Evolutionary conservation across 2,888 invertebrate species (phyloP), one percentile per base, ranked within the genome.

Genomic region (Lasioglossum vierecki): DNA sequence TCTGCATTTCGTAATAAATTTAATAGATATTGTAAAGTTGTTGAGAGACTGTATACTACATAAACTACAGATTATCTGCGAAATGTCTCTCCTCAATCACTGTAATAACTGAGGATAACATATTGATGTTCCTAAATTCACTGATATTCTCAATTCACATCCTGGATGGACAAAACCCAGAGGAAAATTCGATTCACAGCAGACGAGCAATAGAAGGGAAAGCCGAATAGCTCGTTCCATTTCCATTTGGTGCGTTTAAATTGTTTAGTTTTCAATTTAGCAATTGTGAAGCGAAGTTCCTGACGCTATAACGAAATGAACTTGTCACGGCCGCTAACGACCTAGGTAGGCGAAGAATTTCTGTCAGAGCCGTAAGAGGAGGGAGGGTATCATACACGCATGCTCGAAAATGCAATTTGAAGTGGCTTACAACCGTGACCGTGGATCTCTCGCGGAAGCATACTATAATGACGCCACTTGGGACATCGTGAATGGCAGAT

Each of bases 391-490:
- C 71, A 66, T 60, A 41, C 77, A 60, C 84, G 88, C 35, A 57
- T 77, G 82, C 72, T 83, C 68, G 78, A 84, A 85, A 88, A 90
- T 84, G 83, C 83, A 89, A 89, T 89, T 90, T 88, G 82, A 83
- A 81, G 86, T 85, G 46, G 46, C 82, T 81, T 72, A 74, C 74
- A 39, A 71, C 71, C 63, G 83, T 81, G 83, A 71, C 76, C 75
- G 79, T 78, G 83, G 82, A 85, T 88, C 85, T 84, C 80, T 66
- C 85, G 76, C 60, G 60, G 82, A 66, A 30, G 75, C 71, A 63
- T 74, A 80, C 70, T 49, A 76, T 91, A 91, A 91, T 86, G 87
- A 91, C 87, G 85, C 83, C 87, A 90, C 91, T 91, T 86, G 84
- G 85, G 84, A 81, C 82, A 76, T 75, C 80, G 81, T 90, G 90